Base-by-base conservation (phyloP, 2,797 vertebrate species). In the Phoxinus dragarum region DNA sequence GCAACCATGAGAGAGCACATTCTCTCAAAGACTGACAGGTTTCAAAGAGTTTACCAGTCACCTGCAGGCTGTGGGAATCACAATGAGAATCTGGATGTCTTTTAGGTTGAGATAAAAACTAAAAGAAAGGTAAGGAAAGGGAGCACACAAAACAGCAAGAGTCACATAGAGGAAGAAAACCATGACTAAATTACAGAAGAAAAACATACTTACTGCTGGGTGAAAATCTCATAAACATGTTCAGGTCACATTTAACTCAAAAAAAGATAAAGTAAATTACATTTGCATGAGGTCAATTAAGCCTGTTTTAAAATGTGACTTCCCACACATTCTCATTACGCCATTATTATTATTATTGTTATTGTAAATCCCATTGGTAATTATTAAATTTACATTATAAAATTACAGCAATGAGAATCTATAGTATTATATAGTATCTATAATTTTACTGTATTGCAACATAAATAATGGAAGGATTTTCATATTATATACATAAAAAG, bases 11-110 rank as follows among this genome's bases (percentile, higher is more conserved):
- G 47, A 49, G 75, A 75, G 52, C 23, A 59, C 31, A 8, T 36
- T 34, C 36, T 49, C 38, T 34, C 31, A 23, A 38, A 34, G 52
- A 67, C 54, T 3, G 21, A 77, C 19, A 69, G 17, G 71, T 54
- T 78, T 67, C 4, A 27, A n/a, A 73, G 75, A 31, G 21, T 49
- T 73, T 76, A 67, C 42, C 78, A 52, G 56, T 74, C 19, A 75
- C 80, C 80, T 82, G 68, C 27, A 76, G 81, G 56, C 56, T 36
- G 19, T 75, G 72, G 31, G 72, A 67, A 76, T 76, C 82, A 75
- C 72, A 84, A 84, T 38, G 31, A 52, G 42, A 49, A 38, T 36
- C 59, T 44, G 17, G 6, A 40, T 59, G 42, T 27, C 3, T 76
- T 38, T 64, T 14, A 40, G 34, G 44, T 66, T 54, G 16, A 40